phyloP scores from a whole-genome alignment of 23 tunicate genomes.

The Ascidia mentula region DNA sequence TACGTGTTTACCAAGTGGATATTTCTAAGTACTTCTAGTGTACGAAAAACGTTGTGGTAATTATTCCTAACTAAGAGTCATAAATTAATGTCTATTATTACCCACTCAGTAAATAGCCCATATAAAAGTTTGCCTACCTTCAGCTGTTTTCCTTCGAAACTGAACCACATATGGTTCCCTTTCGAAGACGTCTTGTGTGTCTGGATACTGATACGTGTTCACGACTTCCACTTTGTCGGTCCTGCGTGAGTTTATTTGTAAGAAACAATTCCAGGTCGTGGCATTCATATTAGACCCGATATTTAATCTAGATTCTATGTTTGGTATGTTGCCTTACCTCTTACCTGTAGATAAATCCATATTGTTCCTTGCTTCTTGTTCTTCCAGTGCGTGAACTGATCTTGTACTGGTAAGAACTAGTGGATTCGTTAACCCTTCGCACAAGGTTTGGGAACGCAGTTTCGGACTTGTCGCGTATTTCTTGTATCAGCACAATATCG shows the following conservation, averaged over 20 bases:
- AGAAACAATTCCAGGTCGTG: no score
- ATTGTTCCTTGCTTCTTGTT: constrained; percentile 75
- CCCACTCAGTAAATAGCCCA: no score
- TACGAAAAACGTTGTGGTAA: no score
- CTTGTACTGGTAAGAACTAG: constrained; percentile 33
- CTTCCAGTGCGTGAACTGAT: constrained; percentile 55
- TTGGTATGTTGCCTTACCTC: no score
- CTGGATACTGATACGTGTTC: constrained; percentile 37
- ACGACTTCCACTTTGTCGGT: constrained; percentile 5
- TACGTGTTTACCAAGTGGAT: no score
- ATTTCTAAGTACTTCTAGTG: no score
- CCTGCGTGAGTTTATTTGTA: no score
- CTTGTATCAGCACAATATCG: constrained; percentile 75
- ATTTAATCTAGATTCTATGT: no score
- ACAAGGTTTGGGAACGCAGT: constrained; percentile 62
- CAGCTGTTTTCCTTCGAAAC: constrained; percentile 31
- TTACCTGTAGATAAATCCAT: constrained; percentile 83
- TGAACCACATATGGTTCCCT: constrained; percentile 71
- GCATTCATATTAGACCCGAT: no score
- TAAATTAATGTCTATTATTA: no score
- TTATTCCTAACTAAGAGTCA: no score
- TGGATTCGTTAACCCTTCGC: constrained; percentile 37
- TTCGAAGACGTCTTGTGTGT: constrained; percentile 55
- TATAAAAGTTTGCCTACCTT: no score
- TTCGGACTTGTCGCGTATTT: constrained; percentile 47